Evolutionary conservation across 2,888 invertebrate genomes (phyloP), one percentile per base, ranked within the genome.

Genomic region (Minunthozetes semirufus): DNA sequence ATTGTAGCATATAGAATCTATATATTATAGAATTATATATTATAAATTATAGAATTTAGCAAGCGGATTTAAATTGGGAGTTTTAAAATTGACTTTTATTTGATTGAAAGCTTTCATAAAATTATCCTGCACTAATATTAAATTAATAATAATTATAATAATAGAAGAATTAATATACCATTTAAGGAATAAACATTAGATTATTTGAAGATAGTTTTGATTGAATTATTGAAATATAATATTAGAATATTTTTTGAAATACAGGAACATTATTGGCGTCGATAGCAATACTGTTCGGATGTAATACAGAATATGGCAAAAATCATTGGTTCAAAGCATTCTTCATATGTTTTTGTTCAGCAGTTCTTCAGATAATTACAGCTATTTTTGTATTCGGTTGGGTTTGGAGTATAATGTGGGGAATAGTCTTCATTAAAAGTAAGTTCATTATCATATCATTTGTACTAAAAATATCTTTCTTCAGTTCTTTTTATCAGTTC

Each of bases 381-480:
- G 82, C 83, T 70, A 81, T 84, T 46, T 78, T 85, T 66, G 82
- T 86, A 13, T 82, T 86, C 42, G 86, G 86, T 59, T 85, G 84
- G 83, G 82, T 86, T 48, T 86, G 86, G 86, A 84, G 84, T 76
- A 83, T 85, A 70, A 80, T 83, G 61, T 84, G 84, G 84, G 85
- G 84, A 11, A 82, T 84, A 80, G 82, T 83, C 76, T 84, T 84
- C 80, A 82, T 85, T 50, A 83, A 84, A 66, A 77, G 76, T 66
- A 70, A 22, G 75, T 9, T n/a, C n/a, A n/a, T n/a, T n/a, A 61
- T 5, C 33, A 33, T 8, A 33, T 1, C 27, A 70, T 22, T 42
- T 42, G 5, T 42, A 19, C n/a, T n/a, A n/a, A n/a, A n/a, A n/a
- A n/a, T n/a, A 29, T 17, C 11, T n/a, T 19, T 6, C 5, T 61